Evolutionary conservation across 2,888 invertebrate genomes (phyloP).

Genomic region (Tortricodes alternella): DNA sequence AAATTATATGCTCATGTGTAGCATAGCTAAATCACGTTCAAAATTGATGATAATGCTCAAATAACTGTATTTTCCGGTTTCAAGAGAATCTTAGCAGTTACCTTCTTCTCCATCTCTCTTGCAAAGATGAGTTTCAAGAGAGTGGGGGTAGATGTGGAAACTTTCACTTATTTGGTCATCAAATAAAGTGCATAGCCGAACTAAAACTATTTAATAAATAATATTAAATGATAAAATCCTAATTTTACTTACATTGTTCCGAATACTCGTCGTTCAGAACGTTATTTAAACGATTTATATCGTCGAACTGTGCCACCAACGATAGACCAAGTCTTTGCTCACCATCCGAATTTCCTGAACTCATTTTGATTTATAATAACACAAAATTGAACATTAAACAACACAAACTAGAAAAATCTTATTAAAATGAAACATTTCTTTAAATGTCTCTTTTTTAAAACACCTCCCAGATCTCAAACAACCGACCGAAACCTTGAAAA

Average conservation of each 20-base stretch:
- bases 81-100: too few species aligned
- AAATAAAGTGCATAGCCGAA: too few species aligned
- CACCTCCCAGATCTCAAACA: slow-evolving; percentile 17
- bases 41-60: too few species aligned
- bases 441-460: slow-evolving; percentile 1
- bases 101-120: too few species aligned
- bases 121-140: too few species aligned
- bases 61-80: too few species aligned
- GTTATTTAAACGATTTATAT: slow-evolving; percentile 86
- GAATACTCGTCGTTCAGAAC: slow-evolving; percentile 85
- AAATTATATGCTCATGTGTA: too few species aligned
- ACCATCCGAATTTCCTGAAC: slow-evolving; percentile 70
- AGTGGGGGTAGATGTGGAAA: too few species aligned
- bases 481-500: slow-evolving; percentile 26
- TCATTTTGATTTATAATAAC: slow-evolving; percentile 54
- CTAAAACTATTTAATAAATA: too few species aligned
- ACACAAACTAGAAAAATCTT: slow-evolving; percentile 23
- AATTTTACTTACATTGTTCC: slow-evolving; percentile 85
- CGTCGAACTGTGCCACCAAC: slow-evolving; percentile 87
- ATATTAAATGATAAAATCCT: too few species aligned
- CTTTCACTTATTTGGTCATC: too few species aligned
- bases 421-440: slow-evolving; percentile 38
- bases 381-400: slow-evolving; percentile 32
- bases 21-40: too few species aligned
- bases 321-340: slow-evolving; percentile 77